Conservation (phyloP, 30 jellyfish, hydroid and myxozoan species). For the Cassiopea andromeda region DNA sequence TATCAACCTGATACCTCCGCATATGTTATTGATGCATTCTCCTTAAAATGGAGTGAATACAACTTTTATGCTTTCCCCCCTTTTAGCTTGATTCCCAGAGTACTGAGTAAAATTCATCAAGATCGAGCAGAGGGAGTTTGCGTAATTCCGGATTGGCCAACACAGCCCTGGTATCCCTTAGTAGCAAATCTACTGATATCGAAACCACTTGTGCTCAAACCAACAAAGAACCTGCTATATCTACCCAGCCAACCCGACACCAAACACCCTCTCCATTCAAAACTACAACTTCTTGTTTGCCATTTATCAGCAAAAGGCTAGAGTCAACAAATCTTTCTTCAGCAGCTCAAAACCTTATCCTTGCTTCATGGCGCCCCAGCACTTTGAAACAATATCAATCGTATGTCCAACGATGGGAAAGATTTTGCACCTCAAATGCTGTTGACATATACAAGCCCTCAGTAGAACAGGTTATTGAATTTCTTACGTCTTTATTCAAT, state of each 20-base stretch:
- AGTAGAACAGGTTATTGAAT: no score
- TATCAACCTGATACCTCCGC: no score
- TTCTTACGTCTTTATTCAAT: no score
- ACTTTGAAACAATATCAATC: no score
- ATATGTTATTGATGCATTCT: constrained; percentile 39
- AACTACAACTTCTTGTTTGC: no score
- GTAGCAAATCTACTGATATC: neutral
- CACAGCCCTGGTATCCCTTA: constrained; percentile 4
- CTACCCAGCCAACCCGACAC: neutral
- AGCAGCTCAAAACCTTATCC: no score
- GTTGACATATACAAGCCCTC: no score
- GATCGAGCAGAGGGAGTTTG: constrained; percentile 5
- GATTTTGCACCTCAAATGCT: no score
- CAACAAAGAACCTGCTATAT: neutral
- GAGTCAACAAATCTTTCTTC: no score
- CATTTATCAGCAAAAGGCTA: no score
- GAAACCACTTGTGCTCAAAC: neutral
- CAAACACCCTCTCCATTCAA: neutral
- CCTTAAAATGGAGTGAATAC: constrained; percentile 35
- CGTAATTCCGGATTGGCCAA: constrained; percentile 7
- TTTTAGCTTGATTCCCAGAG: neutral
- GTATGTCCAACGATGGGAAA: no score
- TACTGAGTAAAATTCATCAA: neutral
- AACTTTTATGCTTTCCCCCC: constrained; percentile 72
- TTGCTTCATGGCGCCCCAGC: no score